Evolutionary conservation across 2,797 vertebrate genomes (phyloP).

Genomic region (Furcifer pardalis): DNA sequence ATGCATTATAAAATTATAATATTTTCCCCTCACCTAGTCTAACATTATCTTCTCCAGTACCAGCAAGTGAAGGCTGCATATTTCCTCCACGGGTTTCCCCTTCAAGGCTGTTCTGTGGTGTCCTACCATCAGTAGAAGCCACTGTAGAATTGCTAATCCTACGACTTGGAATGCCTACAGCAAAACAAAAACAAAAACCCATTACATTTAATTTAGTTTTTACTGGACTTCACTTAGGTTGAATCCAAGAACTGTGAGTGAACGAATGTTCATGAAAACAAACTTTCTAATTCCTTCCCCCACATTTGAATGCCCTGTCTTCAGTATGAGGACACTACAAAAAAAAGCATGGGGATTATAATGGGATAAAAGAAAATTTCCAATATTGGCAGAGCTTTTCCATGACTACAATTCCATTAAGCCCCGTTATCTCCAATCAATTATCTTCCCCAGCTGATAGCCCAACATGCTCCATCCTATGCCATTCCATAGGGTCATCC

Average conservation of each 20-base stretch:
- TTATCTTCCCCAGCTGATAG: neutral
- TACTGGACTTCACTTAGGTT: neutral
- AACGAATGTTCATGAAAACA: neutral
- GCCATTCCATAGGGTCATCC: neutral
- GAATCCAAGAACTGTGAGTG: neutral
- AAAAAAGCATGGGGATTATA: neutral
- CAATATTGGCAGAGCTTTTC: no score
- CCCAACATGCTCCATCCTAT: neutral
- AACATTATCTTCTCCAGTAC: slow-evolving; percentile 78
- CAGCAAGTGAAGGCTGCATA: slow-evolving; percentile 80
- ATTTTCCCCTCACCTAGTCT: slow-evolving; percentile 82
- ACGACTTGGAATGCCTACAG: slow-evolving; percentile 87
- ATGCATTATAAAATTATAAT: neutral
- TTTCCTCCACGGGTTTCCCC: slow-evolving; percentile 75
- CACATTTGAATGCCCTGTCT: fast-evolving
- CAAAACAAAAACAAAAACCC: slow-evolving; percentile 17
- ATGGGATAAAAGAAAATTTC: neutral
- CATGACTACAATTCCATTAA: neutral
- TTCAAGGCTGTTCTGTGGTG: slow-evolving; percentile 80
- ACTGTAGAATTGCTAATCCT: slow-evolving; percentile 79
- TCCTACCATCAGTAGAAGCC: slow-evolving; percentile 76
- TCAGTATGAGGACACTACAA: neutral
- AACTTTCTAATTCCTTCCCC: neutral
- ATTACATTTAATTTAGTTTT: neutral
- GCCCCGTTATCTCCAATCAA: neutral